phyloP scores from a whole-genome alignment of 2,888 invertebrate genomes.

The Pseudoips prasinana region DNA sequence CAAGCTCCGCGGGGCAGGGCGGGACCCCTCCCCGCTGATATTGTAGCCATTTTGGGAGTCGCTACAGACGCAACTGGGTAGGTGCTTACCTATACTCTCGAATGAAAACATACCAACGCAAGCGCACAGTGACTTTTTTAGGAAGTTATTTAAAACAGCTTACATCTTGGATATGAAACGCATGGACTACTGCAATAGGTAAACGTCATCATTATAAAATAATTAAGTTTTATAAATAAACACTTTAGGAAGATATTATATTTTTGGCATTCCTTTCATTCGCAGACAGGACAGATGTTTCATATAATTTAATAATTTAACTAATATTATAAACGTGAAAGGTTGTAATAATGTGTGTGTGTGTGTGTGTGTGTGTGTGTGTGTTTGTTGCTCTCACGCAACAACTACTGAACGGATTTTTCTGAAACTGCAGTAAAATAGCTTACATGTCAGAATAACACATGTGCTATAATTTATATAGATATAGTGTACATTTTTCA shows the following conservation, averaged over 20 bases:
- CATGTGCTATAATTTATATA: constrained; percentile 12
- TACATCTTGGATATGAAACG: constrained; percentile 11
- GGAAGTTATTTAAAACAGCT: constrained; percentile 11
- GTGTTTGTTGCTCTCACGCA: constrained; percentile 4
- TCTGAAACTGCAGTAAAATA: constrained; percentile 13
- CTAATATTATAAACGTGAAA: constrained; percentile 3
- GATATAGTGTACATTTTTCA: constrained; percentile 11
- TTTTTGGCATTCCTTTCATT: constrained; percentile 12
- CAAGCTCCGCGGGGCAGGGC: constrained; percentile 14
- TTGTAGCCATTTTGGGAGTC: constrained; percentile 14
- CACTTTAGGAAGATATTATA: constrained; percentile 12
- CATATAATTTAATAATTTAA: constrained; percentile 8
- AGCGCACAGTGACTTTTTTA: constrained; percentile 13
- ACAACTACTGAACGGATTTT: constrained; percentile 4
- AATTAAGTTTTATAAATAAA: constrained; percentile 12
- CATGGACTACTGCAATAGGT: constrained; percentile 11
- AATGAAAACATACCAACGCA: constrained; percentile 14
- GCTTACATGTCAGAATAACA: constrained; percentile 12
- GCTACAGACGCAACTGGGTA: constrained; percentile 13
- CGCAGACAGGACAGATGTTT: constrained; percentile 12
- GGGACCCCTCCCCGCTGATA: constrained; percentile 14
- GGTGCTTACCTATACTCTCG: constrained; percentile 14
- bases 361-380: constrained; percentile 2
- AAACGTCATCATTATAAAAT: constrained; percentile 11
- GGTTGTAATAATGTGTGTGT: constrained; percentile 2